Evolutionary conservation across 1,140 invertebrate genomes (phyloP).

Genomic region (Hormaphis cornu): DNA sequence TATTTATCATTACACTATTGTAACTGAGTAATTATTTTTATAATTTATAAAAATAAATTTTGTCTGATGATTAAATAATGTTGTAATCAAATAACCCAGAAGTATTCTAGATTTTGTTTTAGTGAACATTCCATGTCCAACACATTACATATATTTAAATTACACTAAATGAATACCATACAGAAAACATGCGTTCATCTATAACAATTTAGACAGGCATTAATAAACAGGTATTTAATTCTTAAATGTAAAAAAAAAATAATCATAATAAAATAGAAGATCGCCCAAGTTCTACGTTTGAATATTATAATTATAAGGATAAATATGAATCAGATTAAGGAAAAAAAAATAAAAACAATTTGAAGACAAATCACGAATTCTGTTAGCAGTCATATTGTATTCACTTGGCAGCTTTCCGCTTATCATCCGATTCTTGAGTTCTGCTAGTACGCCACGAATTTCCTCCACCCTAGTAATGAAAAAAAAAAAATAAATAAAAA

Average conservation of each 20-base stretch:
- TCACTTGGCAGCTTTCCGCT: conserved; percentile 18
- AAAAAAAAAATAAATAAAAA: neutral
- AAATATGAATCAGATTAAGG: conserved; percentile 20
- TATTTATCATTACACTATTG: too few relatives aligned
- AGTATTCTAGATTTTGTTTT: too few relatives aligned
- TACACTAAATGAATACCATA: neutral
- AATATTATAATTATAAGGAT: conserved; percentile 21
- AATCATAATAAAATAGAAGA: neutral
- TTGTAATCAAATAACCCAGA: too few relatives aligned
- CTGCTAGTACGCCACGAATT: conserved; percentile 19
- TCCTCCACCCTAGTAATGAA: neutral
- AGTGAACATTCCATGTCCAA: neutral
- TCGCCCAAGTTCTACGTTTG: neutral
- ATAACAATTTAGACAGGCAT: too few relatives aligned
- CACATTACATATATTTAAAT: neutral
- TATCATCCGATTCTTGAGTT: conserved; percentile 5
- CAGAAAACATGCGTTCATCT: neutral
- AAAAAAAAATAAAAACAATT: conserved; percentile 2
- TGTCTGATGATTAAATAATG: too few relatives aligned
- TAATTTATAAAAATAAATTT: too few relatives aligned
- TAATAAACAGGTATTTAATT: neutral
- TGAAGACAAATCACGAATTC: neutral
- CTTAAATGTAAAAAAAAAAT: conserved; percentile 6
- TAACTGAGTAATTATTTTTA: too few relatives aligned
- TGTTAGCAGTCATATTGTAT: neutral